Percentiles rank a stretch among this genome's conserved stretches.
Evolutionary conservation across 2,113 vertebrate species (phyloP).

Genomic region (Myiopsitta monachus): DNA sequence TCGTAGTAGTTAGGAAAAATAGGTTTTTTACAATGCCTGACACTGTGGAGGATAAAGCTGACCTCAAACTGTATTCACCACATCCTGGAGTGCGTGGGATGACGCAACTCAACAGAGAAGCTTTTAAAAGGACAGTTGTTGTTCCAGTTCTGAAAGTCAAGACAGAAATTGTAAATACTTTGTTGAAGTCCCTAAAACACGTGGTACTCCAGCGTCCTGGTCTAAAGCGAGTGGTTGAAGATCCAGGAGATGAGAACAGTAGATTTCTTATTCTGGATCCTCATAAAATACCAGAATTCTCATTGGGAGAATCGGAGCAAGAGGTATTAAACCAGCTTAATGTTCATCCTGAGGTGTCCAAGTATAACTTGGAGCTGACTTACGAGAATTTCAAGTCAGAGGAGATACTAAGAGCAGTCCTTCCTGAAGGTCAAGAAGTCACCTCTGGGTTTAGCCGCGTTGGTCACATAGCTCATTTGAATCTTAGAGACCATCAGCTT

Average conservation of each 20-base stretch:
- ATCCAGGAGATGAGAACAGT: conserved; percentile 70
- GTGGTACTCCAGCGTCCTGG: conserved; percentile 82
- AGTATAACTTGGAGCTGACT: conserved; percentile 81
- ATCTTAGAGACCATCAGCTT: conserved; percentile 94
- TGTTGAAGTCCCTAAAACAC: conserved; percentile 83
- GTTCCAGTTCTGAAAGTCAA: conserved; percentile 87
- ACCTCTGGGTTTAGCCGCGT: conserved; percentile 91
- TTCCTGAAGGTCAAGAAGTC: conserved; percentile 90
- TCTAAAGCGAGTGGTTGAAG: conserved; percentile 85
- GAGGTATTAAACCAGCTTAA: conserved; percentile 75
- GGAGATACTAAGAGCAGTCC: conserved; percentile 90
- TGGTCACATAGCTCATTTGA: conserved; percentile 94
- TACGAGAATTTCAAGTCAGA: conserved; percentile 92
- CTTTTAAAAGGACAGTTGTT: conserved; percentile 83
- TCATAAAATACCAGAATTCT: conserved; percentile 68
- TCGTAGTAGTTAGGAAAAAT: conserved; percentile 12
- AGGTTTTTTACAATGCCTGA: conserved; percentile 68
- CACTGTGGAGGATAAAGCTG: conserved; percentile 22
- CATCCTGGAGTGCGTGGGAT: conserved; percentile 87
- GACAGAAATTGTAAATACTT: conserved; percentile 76
- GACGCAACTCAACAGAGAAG: conserved; percentile 85
- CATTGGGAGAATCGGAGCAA: conserved; percentile 77
- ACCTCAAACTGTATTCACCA: conserved; percentile 78
- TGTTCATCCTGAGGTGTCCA: conserved; percentile 75
- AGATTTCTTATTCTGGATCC: conserved; percentile 88